Base-by-base conservation (phyloP, 2,797 vertebrate species). In the Sebastes kiyomatsui region DNA sequence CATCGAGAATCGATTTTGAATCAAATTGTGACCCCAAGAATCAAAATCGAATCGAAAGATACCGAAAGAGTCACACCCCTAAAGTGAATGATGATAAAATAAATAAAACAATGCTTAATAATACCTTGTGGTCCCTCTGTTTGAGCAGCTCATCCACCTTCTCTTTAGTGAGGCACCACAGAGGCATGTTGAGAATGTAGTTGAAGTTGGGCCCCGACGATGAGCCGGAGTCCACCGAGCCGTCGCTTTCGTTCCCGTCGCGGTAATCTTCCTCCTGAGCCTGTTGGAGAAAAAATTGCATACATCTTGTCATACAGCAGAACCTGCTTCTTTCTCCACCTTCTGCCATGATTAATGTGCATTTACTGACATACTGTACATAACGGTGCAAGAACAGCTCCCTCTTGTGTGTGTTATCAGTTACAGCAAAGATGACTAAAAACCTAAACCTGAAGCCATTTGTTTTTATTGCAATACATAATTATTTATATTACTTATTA, bases 131-230 rank as follows among this genome's bases (percentile, higher is more conserved):
- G 94, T 99, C 98, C 90, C 98, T 97, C 80, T 99, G 97, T 80
- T 97, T 98, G 77, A 99, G 97, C 80, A 99, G 94, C 32, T 98
- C 98, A 3, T 99, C 98, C 92, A 99, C 98, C 90, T 97, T 99
- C 95, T 99, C 98, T 94, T 99, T 99, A 7, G 97, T 96, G 90
- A 99, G 96, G 89, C 97, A 99, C 98, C 98, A 99, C 49, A 99
- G 95, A 78, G 98, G 97, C 98, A 99, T 99, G 93, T 97, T 99
- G 91, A 99, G 96, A 91, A 99, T 99, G 92, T 99, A 99, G 94
- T 99, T 99, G 93, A 99, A 99, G 93, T 98, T 97, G 13, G 98
- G 98, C 74, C 98, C 98, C 25, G 97, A 96, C 6, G 96, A 91
- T 70, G 97, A 95, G 82, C 97, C 97, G 0, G 97, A 99, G 85